Conservation (phyloP, 2,888 invertebrate species). For the Calameuta idolon region DNA sequence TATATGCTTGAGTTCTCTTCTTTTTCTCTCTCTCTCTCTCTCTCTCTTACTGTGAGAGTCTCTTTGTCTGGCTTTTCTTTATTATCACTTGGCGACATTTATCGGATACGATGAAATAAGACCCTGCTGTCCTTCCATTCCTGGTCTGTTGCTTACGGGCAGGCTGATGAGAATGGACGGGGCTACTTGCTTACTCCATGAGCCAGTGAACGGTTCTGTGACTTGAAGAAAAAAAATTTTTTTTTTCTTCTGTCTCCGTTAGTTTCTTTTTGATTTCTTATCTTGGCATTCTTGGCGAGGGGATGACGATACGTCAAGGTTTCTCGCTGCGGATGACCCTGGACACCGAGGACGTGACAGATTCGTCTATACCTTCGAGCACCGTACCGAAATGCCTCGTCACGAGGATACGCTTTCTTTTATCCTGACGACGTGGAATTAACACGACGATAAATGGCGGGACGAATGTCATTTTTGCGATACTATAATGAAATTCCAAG, state of each 20-base stretch:
- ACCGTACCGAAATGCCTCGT: not conserved
- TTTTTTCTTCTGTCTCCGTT: not conserved
- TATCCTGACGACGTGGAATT: constrained; percentile 4
- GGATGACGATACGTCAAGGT: not conserved
- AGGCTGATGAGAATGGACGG: not conserved
- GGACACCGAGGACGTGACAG: constrained; percentile 14
- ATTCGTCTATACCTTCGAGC: constrained; percentile 10
- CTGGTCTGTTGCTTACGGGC: not conserved
- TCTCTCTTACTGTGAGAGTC: not conserved
- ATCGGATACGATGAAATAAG: constrained; percentile 27
- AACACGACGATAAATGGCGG: constrained; percentile 16
- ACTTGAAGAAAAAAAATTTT: not conserved
- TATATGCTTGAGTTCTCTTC: constrained; percentile 20
- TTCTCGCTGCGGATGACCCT: not conserved
- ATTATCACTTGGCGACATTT: constrained; percentile 27
- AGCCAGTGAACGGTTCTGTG: not conserved
- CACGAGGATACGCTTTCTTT: not conserved
- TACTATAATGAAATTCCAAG: constrained; percentile 16
- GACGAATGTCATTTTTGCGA: constrained; percentile 25
- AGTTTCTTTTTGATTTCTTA: not conserved
- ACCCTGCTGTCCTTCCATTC: constrained; percentile 21
- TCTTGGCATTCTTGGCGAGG: not conserved
- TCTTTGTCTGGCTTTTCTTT: constrained; percentile 12
- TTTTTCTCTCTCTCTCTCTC: constrained; percentile 13
- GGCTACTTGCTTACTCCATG: not conserved